Evolutionary conservation across 2,113 vertebrate genomes (phyloP).

Genomic region (Hiodon alosoides): DNA sequence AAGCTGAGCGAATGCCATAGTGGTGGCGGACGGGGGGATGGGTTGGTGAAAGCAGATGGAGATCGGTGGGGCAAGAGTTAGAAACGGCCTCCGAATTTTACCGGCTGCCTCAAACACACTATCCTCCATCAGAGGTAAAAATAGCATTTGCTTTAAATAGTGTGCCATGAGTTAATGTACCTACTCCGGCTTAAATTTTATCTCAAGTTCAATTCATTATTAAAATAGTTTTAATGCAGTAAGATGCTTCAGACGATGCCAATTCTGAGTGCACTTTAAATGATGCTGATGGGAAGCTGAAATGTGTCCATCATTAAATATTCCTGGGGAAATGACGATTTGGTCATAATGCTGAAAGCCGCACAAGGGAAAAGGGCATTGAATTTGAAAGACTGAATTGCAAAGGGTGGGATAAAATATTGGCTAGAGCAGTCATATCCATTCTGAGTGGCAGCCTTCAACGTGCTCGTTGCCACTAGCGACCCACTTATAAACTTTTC

Average conservation of each 20-base stretch:
- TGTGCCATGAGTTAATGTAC: constrained; percentile 6
- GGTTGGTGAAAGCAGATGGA: constrained; percentile 25
- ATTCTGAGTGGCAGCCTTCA: too few species aligned
- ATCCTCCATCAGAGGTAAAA: neutral
- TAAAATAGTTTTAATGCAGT: constrained; percentile 28
- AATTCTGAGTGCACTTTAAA: constrained; percentile 32
- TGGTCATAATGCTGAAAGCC: neutral
- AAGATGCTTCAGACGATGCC: constrained; percentile 5
- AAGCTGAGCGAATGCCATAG: constrained; percentile 46
- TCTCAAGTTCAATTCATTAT: constrained; percentile 19
- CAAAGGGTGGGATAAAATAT: too few species aligned
- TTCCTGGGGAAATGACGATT: constrained; percentile 41
- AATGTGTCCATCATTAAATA: constrained; percentile 37
- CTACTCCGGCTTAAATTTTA: neutral
- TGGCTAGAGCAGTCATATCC: too few species aligned
- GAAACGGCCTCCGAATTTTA: constrained; percentile 15
- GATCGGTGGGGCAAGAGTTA: constrained; percentile 30
- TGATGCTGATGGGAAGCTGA: neutral
- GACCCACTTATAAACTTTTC: too few species aligned
- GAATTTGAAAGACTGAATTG: too few species aligned
- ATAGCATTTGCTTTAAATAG: constrained; percentile 9
- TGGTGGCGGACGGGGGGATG: constrained; percentile 8
- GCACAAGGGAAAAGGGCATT: too few species aligned
- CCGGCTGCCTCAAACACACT: neutral
- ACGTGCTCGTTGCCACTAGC: too few species aligned